Evolutionary conservation across 2,797 vertebrate genomes (phyloP).

Genomic region (Brachymystax lenok): DNA sequence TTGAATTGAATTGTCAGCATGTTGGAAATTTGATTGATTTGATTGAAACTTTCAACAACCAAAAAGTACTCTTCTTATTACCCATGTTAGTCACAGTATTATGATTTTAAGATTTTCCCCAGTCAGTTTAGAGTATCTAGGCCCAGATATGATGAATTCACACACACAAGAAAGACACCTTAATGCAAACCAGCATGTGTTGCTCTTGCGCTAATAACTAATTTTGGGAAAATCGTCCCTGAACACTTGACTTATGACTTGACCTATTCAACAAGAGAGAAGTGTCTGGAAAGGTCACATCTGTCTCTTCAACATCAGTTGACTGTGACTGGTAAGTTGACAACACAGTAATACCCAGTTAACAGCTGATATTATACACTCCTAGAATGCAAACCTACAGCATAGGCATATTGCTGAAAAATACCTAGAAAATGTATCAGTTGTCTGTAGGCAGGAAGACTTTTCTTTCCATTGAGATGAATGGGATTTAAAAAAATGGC

Average conservation of each 20-base stretch:
- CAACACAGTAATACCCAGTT: too few relatives aligned
- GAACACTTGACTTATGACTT: slow-evolving; percentile 19
- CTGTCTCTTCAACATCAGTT: slow-evolving; percentile 25
- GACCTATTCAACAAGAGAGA: slow-evolving; percentile 23
- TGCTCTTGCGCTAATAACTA: slow-evolving; percentile 23
- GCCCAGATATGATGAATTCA: slow-evolving; percentile 42
- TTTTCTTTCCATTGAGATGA: slow-evolving; percentile 37
- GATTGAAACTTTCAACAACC: too few relatives aligned
- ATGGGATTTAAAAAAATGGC: slow-evolving; percentile 32
- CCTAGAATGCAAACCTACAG: slow-evolving; percentile 19
- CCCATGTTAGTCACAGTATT: too few relatives aligned
- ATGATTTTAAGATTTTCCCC: too few relatives aligned
- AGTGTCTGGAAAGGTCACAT: slow-evolving; percentile 10
- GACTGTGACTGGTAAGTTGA: slow-evolving; percentile 35
- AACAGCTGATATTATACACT: neutral
- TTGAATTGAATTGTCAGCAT: too few relatives aligned
- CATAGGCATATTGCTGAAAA: slow-evolving; percentile 5
- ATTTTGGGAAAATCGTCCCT: slow-evolving; percentile 27
- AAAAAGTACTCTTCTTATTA: too few relatives aligned
- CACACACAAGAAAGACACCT: slow-evolving; percentile 74
- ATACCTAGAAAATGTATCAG: slow-evolving; percentile 16
- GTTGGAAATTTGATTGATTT: too few relatives aligned
- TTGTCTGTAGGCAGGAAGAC: slow-evolving; percentile 28
- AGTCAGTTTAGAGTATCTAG: too few relatives aligned
- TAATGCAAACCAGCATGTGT: slow-evolving; percentile 77